These are phyloP conservation scores for Grallaria varia DNA, from an alignment of 2,113 vertebrate species.

Conservation along the genomic window DNA sequence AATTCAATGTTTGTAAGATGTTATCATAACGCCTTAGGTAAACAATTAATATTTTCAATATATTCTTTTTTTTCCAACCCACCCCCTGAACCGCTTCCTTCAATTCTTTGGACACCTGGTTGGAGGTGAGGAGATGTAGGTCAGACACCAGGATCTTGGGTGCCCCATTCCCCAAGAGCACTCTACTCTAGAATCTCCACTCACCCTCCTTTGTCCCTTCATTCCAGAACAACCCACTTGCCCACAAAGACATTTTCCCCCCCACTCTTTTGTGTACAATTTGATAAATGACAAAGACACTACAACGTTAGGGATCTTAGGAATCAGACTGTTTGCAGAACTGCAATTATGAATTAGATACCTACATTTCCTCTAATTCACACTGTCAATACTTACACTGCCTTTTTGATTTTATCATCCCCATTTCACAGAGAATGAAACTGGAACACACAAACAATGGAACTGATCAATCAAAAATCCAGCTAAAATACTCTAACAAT, in stretches of 20 bases:
- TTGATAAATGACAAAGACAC: background rate
- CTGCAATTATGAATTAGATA: background rate
- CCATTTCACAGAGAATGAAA: background rate
- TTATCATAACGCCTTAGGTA: background rate
- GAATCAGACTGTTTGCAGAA: background rate
- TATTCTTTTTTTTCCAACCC: background rate
- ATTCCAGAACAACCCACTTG: background rate
- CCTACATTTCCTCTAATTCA: background rate
- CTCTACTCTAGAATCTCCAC: background rate
- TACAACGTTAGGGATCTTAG: background rate
- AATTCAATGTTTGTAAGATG: fast-evolving
- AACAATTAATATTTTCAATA: background rate
- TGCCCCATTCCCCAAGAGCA: background rate
- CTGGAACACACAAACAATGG: background rate
- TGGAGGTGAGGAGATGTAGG: background rate
- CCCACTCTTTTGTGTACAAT: background rate
- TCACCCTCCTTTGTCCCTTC: background rate
- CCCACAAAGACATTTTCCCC: background rate
- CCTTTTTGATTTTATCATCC: background rate
- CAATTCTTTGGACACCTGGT: background rate
- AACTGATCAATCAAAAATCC: background rate
- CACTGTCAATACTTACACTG: background rate
- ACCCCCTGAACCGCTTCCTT: fast-evolving
- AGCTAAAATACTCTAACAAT: background rate
- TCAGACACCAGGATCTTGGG: background rate